Conservation (phyloP, 92 coral and sea anemone genomes). For the Anthopleura xanthogrammica region DNA sequence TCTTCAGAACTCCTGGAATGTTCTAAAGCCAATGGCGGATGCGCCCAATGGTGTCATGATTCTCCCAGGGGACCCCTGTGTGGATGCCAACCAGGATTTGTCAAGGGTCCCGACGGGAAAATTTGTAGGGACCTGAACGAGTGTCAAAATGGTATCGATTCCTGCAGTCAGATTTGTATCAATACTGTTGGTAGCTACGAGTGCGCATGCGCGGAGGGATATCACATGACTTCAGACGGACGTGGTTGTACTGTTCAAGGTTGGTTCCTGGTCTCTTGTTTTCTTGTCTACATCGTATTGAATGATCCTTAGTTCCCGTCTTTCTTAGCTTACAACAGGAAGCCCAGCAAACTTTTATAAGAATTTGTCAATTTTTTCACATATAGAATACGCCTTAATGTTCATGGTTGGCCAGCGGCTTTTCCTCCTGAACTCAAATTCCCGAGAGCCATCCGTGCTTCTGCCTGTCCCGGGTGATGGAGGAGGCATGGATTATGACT, state of each 20-base stretch:
- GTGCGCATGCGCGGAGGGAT: conserved; percentile 34
- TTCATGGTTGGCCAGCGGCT: conserved; percentile 26
- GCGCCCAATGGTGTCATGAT: conserved; percentile 28
- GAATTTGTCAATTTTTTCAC: background rate
- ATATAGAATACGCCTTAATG: conserved; percentile 10
- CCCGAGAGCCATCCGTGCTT: conserved; percentile 5
- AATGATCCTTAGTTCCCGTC: too few species aligned
- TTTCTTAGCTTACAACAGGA: too few species aligned
- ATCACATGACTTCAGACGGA: conserved; percentile 25
- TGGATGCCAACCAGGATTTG: conserved; percentile 36
- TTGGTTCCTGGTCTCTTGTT: background rate
- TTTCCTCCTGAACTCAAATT: conserved; percentile 5
- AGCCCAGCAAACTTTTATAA: background rate
- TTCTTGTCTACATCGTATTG: background rate
- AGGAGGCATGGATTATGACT: conserved; percentile 35
- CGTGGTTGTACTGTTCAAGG: conserved; percentile 33
- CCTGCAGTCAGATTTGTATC: conserved; percentile 46
- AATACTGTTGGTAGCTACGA: conserved; percentile 49
- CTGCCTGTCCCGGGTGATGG: conserved; percentile 16
- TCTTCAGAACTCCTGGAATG: conserved; percentile 11
- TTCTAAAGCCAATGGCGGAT: conserved; percentile 20
- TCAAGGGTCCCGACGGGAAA: conserved; percentile 40
- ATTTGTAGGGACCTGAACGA: conserved; percentile 52
- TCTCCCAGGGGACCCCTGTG: conserved; percentile 51
- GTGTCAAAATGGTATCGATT: conserved; percentile 22